Percentiles rank a stretch among this genome's conserved stretches.
Conservation (phyloP, 2,113 vertebrate species). For the Choloepus hoffmanni region DNA sequence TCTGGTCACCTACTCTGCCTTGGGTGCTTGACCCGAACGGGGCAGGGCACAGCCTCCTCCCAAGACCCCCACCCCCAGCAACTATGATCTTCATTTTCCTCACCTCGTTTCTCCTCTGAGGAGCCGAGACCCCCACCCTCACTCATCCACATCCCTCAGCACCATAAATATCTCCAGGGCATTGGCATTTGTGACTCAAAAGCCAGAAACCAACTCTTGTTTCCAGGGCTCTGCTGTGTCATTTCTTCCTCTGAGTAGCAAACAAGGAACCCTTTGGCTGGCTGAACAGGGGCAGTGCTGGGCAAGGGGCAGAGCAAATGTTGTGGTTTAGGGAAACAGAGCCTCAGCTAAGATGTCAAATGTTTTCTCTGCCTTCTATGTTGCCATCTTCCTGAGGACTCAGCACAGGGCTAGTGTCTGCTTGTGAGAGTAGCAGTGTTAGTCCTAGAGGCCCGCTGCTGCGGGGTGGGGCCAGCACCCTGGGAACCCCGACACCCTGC, state of each 20-base stretch:
- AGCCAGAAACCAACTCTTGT: neutral
- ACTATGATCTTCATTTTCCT: neutral
- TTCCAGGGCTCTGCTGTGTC: neutral
- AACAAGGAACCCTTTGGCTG: neutral
- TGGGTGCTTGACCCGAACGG: neutral
- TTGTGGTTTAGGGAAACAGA: neutral
- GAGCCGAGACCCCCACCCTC: neutral
- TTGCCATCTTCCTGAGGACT: neutral
- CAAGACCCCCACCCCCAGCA: neutral
- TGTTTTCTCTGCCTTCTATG: neutral
- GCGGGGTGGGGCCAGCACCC: neutral
- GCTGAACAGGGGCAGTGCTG: neutral
- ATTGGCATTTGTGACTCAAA: neutral
- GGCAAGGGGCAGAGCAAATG: neutral
- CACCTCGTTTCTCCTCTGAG: neutral
- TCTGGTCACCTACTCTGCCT: neutral
- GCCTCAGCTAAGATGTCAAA: neutral
- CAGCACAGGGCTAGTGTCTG: neutral
- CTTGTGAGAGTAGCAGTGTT: neutral
- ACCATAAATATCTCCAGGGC: neutral
- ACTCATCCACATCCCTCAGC: neutral
- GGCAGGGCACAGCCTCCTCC: neutral
- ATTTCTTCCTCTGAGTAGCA: neutral
- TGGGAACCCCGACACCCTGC: neutral
- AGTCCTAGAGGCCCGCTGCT: neutral